Conservation (phyloP, 2,113 vertebrate genomes). For the Eurystomus gularis region DNA sequence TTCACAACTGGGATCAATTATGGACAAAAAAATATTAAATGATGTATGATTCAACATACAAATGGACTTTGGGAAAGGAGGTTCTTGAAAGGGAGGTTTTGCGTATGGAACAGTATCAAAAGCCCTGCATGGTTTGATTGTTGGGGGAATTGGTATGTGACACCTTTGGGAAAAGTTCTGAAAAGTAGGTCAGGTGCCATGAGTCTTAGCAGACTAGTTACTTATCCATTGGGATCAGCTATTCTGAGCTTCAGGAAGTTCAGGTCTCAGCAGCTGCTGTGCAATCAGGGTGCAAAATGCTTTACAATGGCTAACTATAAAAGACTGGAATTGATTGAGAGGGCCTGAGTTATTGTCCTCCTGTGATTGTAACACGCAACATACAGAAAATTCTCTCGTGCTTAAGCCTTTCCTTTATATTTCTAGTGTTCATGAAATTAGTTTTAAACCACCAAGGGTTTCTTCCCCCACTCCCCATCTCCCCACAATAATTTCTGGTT, state of each 20-base stretch:
- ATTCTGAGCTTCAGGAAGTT: constrained; percentile 52
- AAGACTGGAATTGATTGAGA: constrained; percentile 49
- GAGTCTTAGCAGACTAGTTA: constrained; percentile 32
- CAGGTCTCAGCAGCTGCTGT: constrained; percentile 59
- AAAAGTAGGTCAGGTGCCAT: constrained; percentile 48
- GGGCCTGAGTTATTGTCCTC: constrained; percentile 58
- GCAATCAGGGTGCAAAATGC: constrained; percentile 29
- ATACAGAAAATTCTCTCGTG: constrained; percentile 35
- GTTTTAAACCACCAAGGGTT: constrained; percentile 32
- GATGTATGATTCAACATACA: constrained; percentile 27
- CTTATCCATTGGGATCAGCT: constrained; percentile 60
- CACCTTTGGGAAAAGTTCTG: constrained; percentile 38
- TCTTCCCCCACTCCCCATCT: neutral
- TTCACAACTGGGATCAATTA: constrained; percentile 59
- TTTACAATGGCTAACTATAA: constrained; percentile 37
- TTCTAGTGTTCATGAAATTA: constrained; percentile 38
- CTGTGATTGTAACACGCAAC: constrained; percentile 11
- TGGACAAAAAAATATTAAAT: constrained; percentile 25
- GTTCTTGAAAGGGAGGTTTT: constrained; percentile 16
- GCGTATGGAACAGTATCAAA: neutral
- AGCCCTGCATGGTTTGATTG: neutral
- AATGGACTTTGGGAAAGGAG: constrained; percentile 47
- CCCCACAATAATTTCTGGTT: constrained; percentile 22
- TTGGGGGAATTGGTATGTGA: constrained; percentile 23
- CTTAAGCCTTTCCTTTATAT: constrained; percentile 29